Base-by-base conservation (phyloP, 2,113 vertebrate genomes). In the Urocitellus parryii region DNA sequence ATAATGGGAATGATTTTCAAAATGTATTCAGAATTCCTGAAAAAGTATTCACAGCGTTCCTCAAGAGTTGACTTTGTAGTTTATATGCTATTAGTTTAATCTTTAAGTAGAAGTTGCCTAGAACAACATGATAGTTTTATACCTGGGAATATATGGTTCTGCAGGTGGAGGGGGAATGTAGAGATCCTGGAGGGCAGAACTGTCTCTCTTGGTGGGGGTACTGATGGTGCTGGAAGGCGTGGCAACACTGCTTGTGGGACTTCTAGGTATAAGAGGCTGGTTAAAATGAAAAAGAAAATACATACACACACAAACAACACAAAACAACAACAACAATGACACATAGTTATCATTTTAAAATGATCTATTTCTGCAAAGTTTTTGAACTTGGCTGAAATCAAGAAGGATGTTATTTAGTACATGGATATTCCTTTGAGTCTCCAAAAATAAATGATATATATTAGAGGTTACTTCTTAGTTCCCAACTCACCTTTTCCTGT, bases 201-300 rank as follows among this genome's bases (percentile, higher is more conserved):
- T 99, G 96, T 99, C 99, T 98, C 99, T 99, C 98, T 99, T 99
- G 90, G 99, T 99, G 12, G 99, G 99, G 91, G 99, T 99, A 98
- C 99, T 99, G 98, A 99, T 99, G 96, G 99, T 99, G 98, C 99
- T 99, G 96, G 99, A 99, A 97, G 99, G 99, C 0, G 99, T 99
- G 95, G 99, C 99, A 77, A 99, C 99, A 74, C 99, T 99, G 98
- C 99, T 99, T 97, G 99, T 99, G 95, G 99, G 99, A 97, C 99
- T 99, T 98, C 99, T 99, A 98, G 99, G 99, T 98, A 99, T 99
- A 98, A 99, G 99, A 93, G 99, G 99, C 99, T 99, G 98, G 94
- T 98, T 98, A 97, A 98, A 98, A 98, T 97, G 97, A 98, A 98
- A 90, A 98, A 98, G 51, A 98, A 96, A 97, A 98, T 82, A 96